These are phyloP conservation scores for Dorcus parallelipipedus DNA, from an alignment of 2,888 invertebrate genomes.

Conservation along the genomic window DNA sequence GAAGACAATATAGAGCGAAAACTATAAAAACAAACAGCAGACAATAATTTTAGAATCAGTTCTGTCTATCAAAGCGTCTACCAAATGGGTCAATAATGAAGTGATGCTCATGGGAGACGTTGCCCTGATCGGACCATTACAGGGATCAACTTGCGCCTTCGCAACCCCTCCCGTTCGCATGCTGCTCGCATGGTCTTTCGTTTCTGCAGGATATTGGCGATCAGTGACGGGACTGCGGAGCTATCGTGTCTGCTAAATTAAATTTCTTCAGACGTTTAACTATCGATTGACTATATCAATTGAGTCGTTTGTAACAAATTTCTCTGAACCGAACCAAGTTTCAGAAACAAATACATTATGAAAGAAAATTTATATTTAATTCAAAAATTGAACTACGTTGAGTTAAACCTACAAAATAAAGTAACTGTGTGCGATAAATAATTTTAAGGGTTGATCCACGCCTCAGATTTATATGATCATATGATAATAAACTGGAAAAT, in stretches of 20 bases:
- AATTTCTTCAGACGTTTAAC: slow-evolving; percentile 32
- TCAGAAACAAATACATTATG: not conserved
- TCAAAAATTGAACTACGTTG: too few relatives aligned
- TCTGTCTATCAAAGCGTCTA: slow-evolving; percentile 20
- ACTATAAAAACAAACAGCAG: not conserved
- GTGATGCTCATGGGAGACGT: slow-evolving; percentile 43
- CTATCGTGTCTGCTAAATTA: slow-evolving; percentile 35
- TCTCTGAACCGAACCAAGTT: not conserved
- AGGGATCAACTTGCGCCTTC: slow-evolving; percentile 27
- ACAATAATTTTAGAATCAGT: not conserved
- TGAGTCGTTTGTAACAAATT: slow-evolving; percentile 7
- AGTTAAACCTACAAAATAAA: too few relatives aligned
- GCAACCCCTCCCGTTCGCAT: slow-evolving; percentile 2
- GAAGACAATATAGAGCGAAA: not conserved
- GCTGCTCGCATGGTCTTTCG: not conserved
- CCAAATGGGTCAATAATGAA: slow-evolving; percentile 42
- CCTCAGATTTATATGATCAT: too few relatives aligned
- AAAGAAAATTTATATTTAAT: too few relatives aligned
- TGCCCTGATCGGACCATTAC: slow-evolving; percentile 42
- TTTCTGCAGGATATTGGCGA: slow-evolving; percentile 39
- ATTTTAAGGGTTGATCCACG: too few relatives aligned
- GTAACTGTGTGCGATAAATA: too few relatives aligned
- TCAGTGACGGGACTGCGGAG: slow-evolving; percentile 33
- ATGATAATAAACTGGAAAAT: too few relatives aligned
- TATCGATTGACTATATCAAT: slow-evolving; percentile 23